Conservation (phyloP, 2,888 invertebrate species). For the Drosophila emarginata region DNA sequence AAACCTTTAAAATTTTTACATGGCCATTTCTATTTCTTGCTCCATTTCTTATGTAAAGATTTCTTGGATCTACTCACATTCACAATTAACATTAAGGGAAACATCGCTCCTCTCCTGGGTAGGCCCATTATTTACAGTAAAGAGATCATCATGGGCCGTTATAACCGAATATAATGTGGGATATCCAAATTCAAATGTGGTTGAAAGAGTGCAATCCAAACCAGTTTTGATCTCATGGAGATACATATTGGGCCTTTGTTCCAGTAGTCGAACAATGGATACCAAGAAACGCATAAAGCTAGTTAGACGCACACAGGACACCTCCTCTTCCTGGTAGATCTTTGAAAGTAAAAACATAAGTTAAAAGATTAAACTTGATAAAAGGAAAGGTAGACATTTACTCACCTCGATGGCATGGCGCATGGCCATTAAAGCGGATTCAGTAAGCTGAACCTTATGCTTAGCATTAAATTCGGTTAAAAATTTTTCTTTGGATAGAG, state of each 20-base stretch:
- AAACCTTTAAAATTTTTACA: no score
- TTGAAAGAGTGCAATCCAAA: constrained; percentile 72
- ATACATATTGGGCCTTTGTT: constrained; percentile 72
- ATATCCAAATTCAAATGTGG: constrained; percentile 80
- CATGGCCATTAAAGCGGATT: constrained; percentile 79
- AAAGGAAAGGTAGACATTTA: not conserved
- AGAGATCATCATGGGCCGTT: constrained; percentile 80
- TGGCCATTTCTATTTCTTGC: not conserved
- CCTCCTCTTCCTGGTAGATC: constrained; percentile 67
- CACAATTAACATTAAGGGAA: constrained; percentile 71
- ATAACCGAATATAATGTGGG: constrained; percentile 80
- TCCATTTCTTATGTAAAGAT: no score
- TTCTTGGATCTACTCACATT: constrained; percentile 63
- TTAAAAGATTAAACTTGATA: not conserved
- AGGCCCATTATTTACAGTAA: constrained; percentile 69
- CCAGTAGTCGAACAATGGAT: constrained; percentile 77
- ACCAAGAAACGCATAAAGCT: constrained; percentile 79
- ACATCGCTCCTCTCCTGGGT: constrained; percentile 79
- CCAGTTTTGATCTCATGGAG: constrained; percentile 79
- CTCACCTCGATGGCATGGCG: constrained; percentile 80
- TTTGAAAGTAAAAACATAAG: constrained; percentile 25
- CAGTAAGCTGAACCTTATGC: constrained; percentile 69
- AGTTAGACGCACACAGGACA: constrained; percentile 70
- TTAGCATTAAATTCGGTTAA: constrained; percentile 72
- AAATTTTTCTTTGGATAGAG: constrained; percentile 69